Percentiles rank a stretch among this genome's conserved stretches.
Conservation (phyloP, 2,797 vertebrate species). For the Syndactyla subalaris region DNA sequence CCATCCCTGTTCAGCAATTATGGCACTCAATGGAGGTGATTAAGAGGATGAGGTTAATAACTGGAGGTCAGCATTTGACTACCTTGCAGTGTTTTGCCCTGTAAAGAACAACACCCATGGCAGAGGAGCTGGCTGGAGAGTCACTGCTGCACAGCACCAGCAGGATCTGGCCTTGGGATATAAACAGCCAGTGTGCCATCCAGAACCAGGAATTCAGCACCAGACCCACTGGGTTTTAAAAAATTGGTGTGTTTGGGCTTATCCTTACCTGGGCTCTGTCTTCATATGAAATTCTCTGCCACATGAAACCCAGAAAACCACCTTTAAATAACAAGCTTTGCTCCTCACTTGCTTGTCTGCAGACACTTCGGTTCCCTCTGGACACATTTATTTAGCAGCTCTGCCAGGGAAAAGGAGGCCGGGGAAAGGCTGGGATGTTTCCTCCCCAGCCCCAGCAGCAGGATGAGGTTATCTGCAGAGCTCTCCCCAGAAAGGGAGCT, state of each 20-base stretch:
- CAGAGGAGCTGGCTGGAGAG: background rate
- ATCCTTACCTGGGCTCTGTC: background rate
- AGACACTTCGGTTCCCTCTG: background rate
- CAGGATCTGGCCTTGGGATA: background rate
- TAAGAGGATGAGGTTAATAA: slow-evolving; percentile 2
- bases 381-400: background rate
- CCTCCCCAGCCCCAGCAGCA: background rate
- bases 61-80: background rate
- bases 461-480: background rate
- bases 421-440: background rate
- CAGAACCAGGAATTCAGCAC: background rate
- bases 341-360: background rate
- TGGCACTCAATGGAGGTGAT: background rate
- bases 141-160: accelerated
- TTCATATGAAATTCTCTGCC: background rate
- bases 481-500: background rate
- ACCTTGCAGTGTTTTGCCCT: background rate
- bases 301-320: background rate
- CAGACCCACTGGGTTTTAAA: background rate
- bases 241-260: background rate
- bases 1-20: slow-evolving; percentile 21
- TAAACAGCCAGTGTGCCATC: background rate
- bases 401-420: background rate
- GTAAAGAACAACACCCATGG: background rate
- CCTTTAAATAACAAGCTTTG: background rate